These are phyloP conservation scores for Trypoxylus dichotomus DNA, from an alignment of 1,140 invertebrate species.

Conservation along the genomic window DNA sequence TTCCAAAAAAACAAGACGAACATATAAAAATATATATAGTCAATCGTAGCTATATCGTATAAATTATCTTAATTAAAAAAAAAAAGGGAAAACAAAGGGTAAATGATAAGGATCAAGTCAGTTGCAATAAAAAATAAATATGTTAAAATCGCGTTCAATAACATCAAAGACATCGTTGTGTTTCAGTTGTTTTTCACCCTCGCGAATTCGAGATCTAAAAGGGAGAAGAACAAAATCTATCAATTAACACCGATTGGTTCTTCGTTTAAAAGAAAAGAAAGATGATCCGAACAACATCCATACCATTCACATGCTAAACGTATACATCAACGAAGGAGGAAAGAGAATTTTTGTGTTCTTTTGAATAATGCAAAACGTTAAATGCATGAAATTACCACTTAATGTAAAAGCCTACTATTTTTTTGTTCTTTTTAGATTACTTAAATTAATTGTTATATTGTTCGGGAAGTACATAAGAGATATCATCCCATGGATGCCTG, in stretches of 20 bases:
- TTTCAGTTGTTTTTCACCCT: too few species aligned
- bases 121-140: too few species aligned
- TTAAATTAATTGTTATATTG: conserved; percentile 50
- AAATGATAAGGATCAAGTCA: not conserved
- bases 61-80: not conserved
- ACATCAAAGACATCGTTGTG: too few species aligned
- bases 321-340: too few species aligned
- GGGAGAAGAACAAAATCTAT: too few species aligned
- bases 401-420: not conserved
- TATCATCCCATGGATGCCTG: conserved; percentile 99
- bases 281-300: too few species aligned
- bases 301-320: conserved; percentile 31
- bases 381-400: not conserved
- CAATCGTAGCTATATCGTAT: not conserved
- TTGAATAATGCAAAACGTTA: not conserved
- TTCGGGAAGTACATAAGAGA: conserved; percentile 95
- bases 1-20: not conserved
- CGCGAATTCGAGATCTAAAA: too few species aligned
- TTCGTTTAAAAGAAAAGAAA: too few species aligned
- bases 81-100: not conserved
- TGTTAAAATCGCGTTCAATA: too few species aligned
- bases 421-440: not conserved
- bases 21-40: not conserved
- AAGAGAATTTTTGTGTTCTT: too few species aligned
- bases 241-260: too few species aligned